A percentile compares a stretch with the other conserved stretches of the same genome.
These are phyloP conservation scores for Xyrauchen texanus DNA, from an alignment of 2,113 vertebrate species.

Conservation along the genomic window DNA sequence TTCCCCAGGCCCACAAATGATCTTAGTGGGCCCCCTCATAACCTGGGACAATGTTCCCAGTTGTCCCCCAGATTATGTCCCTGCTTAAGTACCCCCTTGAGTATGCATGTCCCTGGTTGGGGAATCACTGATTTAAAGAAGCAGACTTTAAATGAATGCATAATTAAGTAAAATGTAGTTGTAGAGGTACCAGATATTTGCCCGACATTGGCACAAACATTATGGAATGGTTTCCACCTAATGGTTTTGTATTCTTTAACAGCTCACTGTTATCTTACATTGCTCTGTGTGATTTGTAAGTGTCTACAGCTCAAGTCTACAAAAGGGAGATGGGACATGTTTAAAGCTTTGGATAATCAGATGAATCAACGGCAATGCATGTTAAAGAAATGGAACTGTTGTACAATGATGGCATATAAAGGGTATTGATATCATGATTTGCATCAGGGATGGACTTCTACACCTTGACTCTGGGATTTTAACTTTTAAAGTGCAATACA, in stretches of 20 bases:
- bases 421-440: constrained; percentile 14
- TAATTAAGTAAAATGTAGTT: background rate
- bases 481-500: constrained; percentile 9
- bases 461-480: constrained; percentile 44
- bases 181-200: background rate
- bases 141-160: no score
- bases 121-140: no score
- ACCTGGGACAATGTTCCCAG: no score
- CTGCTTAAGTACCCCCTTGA: no score
- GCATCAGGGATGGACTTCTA: constrained; percentile 40
- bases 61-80: no score
- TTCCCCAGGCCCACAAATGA: no score
- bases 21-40: no score
- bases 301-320: constrained; percentile 36
- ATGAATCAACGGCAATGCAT: constrained; percentile 48
- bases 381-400: constrained; percentile 34
- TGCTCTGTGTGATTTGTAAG: constrained; percentile 41
- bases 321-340: constrained; percentile 21
- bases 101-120: no score
- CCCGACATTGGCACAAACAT: background rate
- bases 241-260: constrained; percentile 60
- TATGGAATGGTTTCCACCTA: constrained; percentile 60
- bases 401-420: constrained; percentile 9
- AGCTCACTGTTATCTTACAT: constrained; percentile 41
- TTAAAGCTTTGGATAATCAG: constrained; percentile 36